A percentile compares a stretch with the other conserved stretches of the same genome.
phyloP scores from a whole-genome alignment of 2,888 invertebrate species.

The Dryadula phaetusa region DNA sequence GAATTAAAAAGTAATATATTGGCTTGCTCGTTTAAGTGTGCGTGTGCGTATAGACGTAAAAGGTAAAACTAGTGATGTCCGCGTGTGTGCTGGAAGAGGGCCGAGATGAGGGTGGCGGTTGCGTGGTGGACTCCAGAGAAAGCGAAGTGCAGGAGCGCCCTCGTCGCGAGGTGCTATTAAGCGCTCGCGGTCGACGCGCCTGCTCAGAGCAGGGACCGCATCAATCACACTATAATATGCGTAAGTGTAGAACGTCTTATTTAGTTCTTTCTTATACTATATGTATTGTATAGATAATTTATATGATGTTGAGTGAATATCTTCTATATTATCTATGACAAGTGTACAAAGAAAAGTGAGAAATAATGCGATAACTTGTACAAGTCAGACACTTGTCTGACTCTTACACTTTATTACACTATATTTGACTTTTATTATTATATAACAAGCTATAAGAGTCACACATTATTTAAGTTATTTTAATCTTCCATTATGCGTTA shows the following conservation, averaged over 20 bases:
- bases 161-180: slow-evolving; percentile 81
- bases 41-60: slow-evolving; percentile 22
- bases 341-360: neutral
- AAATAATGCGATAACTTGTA: neutral
- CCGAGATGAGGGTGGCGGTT: slow-evolving; percentile 59
- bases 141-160: slow-evolving; percentile 73
- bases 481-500: no score
- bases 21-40: neutral
- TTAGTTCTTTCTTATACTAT: neutral
- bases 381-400: no score
- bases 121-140: slow-evolving; percentile 50
- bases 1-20: slow-evolving; percentile 10
- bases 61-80: slow-evolving; percentile 58
- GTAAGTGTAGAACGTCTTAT: slow-evolving; percentile 57
- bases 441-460: no score
- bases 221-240: slow-evolving; percentile 77
- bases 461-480: no score
- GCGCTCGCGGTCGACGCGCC: slow-evolving; percentile 85
- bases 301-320: neutral
- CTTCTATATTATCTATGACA: neutral
- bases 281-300: neutral
- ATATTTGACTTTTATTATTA: no score
- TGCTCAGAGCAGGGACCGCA: slow-evolving; percentile 90
- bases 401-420: no score
- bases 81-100: slow-evolving; percentile 77